Evolutionary conservation across 2,113 vertebrate species (phyloP), one percentile per base, ranked within the genome.

Genomic region (Hippocampus zosterae): DNA sequence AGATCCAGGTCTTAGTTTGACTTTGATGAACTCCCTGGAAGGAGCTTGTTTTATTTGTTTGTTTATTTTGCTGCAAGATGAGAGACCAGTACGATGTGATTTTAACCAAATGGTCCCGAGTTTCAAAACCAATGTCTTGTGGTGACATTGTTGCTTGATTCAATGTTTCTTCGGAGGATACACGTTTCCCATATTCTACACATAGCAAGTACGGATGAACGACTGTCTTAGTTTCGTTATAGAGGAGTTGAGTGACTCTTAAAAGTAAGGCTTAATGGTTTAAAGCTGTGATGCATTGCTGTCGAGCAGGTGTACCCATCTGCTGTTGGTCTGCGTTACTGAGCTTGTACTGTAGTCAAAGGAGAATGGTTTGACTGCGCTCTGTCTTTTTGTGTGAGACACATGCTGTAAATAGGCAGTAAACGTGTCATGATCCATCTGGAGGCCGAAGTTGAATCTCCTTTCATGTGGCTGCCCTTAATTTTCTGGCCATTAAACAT

Each of bases 401-500:
- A 63, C 75, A 80, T 70, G 77, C 76, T 79, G 77, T 56, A 73
- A 77, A 67, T 7, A 69, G 42, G 19, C 62, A 61, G 70, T 71
- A 71, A 77, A 65, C 46, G 53, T 72, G 57, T 73, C 42, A 78
- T 85, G 83, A 85, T 72, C 86, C 82, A 84, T 68, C 69, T 69
- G 71, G 68, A 27, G 71, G 19, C 71, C 84, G 84, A 85, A 85
- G 82, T 68, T 16, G 37, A 55, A 56, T 60, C 44, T 56, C 61
- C 52, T 61, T 79, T 75, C 62, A 84, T 86, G 74, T 76, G 76
- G 48, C 42, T 65, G 67, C 63, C 48, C 60, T 64, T 79, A 46
- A 59, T 79, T 76, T 40, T 27, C 90, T 88, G 84, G 2, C 90
- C 84, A 62, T 72, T 56, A 74, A 78, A 70, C 40, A 23, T 72